Percentiles rank a stretch among this genome's conserved stretches.
phyloP scores from a whole-genome alignment of 2,888 invertebrate species.

The Gari tellinella region DNA sequence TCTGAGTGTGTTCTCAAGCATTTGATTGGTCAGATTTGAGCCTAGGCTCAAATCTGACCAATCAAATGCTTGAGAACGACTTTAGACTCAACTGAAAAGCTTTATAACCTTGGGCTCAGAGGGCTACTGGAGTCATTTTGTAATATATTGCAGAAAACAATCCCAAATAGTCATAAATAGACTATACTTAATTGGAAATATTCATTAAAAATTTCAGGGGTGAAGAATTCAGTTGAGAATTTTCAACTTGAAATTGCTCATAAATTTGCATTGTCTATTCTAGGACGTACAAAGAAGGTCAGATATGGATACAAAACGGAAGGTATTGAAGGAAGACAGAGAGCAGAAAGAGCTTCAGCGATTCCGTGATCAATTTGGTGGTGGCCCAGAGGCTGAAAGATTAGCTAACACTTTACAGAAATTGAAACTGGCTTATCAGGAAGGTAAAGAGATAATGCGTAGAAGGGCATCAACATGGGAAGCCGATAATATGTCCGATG shows the following conservation, averaged over 20 bases:
- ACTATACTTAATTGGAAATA: too few species aligned
- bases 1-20: too few species aligned
- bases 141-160: too few species aligned
- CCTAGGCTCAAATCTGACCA: too few species aligned
- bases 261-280: background rate
- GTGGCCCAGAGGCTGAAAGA: constrained; percentile 73
- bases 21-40: too few species aligned
- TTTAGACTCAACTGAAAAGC: too few species aligned
- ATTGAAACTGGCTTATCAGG: constrained; percentile 73
- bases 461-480: constrained; percentile 39
- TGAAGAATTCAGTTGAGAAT: too few species aligned
- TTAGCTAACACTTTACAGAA: constrained; percentile 76
- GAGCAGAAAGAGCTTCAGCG: constrained; percentile 66
- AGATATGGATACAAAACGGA: constrained; percentile 50
- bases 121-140: too few species aligned
- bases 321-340: constrained; percentile 50
- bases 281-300: constrained; percentile 56
- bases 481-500: constrained; percentile 44
- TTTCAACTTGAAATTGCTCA: background rate
- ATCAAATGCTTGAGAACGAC: too few species aligned
- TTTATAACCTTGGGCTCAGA: too few species aligned
- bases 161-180: too few species aligned
- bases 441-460: constrained; percentile 67
- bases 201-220: too few species aligned
- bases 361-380: constrained; percentile 74